phyloP scores from a whole-genome alignment of 2,888 invertebrate species.

The Pristionchus fissidentatus region DNA sequence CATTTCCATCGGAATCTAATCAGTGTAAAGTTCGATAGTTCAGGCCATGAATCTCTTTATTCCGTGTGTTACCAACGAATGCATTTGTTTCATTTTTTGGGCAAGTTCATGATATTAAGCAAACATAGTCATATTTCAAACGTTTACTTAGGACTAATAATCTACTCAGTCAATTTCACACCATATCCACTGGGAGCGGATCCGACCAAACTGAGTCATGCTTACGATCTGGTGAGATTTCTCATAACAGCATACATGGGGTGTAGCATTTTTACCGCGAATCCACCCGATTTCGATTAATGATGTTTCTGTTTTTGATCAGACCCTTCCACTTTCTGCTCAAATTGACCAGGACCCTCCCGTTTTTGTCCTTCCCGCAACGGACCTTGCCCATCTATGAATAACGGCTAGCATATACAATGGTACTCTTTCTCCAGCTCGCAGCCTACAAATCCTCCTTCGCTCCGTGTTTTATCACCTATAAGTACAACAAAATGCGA shows the following conservation, averaged over 20 bases:
- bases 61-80: slow-evolving; percentile 25
- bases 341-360: background rate
- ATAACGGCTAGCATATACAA: too few relatives aligned
- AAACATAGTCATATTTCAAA: background rate
- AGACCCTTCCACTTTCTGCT: too few relatives aligned
- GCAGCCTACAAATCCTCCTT: slow-evolving; percentile 24
- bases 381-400: too few relatives aligned
- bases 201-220: slow-evolving; percentile 40
- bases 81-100: slow-evolving; percentile 5
- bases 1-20: background rate
- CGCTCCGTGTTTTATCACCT: slow-evolving; percentile 16
- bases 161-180: slow-evolving; percentile 5
- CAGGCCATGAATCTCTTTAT: slow-evolving; percentile 33
- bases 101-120: background rate
- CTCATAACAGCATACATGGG: too few relatives aligned
- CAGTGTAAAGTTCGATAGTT: background rate
- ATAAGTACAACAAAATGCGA: background rate
- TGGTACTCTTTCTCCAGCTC: background rate
- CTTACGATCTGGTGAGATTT: slow-evolving; percentile 24
- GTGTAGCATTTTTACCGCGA: too few relatives aligned
- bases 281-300: too few relatives aligned
- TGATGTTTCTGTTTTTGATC: too few relatives aligned
- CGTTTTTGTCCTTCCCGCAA: background rate
- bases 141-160: background rate
- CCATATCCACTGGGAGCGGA: background rate